Evolutionary conservation across 92 coral and sea anemone genomes (phyloP).

Genomic region (Bergia sp.): DNA sequence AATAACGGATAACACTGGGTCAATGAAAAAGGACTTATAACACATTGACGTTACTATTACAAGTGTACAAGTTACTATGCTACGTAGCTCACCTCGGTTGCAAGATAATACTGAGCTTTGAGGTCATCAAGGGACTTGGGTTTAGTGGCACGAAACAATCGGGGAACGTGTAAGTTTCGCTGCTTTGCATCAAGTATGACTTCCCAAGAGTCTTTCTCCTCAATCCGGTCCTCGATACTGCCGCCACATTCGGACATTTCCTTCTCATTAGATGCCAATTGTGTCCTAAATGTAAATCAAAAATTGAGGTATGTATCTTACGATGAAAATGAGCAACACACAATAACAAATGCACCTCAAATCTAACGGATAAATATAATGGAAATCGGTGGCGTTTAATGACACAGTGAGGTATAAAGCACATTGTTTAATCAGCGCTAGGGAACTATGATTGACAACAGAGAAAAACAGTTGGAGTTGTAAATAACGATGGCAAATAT

Average conservation of each 20-base stretch:
- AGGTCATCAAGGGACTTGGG: slow-evolving; percentile 77
- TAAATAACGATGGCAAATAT: no score
- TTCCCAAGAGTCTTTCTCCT: slow-evolving; percentile 65
- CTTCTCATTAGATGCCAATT: not conserved
- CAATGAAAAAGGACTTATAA: no score
- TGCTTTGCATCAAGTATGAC: slow-evolving; percentile 30
- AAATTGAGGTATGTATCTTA: not conserved
- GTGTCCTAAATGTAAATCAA: not conserved
- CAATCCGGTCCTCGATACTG: slow-evolving; percentile 54
- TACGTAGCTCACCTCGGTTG: slow-evolving; percentile 8
- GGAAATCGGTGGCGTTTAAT: no score
- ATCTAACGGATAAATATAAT: no score
- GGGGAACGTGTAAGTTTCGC: slow-evolving; percentile 67
- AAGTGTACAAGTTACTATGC: not conserved
- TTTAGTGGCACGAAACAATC: slow-evolving; percentile 73
- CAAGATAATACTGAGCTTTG: slow-evolving; percentile 54
- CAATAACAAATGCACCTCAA: no score
- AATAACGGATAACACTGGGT: not conserved
- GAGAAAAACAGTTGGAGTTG: no score
- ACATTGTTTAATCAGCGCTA: no score
- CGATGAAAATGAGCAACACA: no score
- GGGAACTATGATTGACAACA: no score
- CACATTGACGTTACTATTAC: not conserved
- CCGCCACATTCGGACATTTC: not conserved
- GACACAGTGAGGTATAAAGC: no score